Percentiles rank a stretch among this genome's conserved stretches.
Conservation (phyloP, 2,888 invertebrate species). For the Drosophila mimica region DNA sequence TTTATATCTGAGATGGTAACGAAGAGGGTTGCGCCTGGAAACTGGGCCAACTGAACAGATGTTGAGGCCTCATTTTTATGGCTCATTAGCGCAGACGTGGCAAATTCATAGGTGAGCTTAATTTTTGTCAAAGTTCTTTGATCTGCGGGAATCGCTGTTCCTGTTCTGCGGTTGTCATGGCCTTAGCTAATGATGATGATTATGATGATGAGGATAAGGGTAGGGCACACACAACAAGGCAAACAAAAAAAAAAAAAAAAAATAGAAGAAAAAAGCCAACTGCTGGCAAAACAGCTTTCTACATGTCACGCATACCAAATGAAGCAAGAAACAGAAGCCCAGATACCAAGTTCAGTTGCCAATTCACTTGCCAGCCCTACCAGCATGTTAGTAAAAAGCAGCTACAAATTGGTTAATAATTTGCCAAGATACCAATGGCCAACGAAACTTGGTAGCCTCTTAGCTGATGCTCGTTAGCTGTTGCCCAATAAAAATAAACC, state of each 20-base stretch:
- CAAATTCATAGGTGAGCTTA: conserved; percentile 67
- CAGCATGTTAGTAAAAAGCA: conserved; percentile 36
- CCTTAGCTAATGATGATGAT: conserved; percentile 26
- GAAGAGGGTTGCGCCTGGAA: conserved; percentile 30
- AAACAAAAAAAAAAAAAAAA: conserved; percentile 47
- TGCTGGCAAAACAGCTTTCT: conserved; percentile 57
- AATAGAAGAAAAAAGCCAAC: conserved; percentile 36
- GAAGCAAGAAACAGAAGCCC: conserved; percentile 36
- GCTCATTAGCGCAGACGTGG: conserved; percentile 78
- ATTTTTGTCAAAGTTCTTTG: conserved; percentile 72
- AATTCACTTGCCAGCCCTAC: conserved; percentile 8
- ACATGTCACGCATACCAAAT: conserved; percentile 77
- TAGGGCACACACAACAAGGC: conserved; percentile 18
- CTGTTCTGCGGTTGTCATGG: conserved; percentile 12
- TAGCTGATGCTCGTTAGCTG: conserved; percentile 30
- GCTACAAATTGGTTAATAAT: conserved; percentile 77
- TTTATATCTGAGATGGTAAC: conserved; percentile 38
- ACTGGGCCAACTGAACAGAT: conserved; percentile 26
- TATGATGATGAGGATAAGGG: conserved; percentile 37
- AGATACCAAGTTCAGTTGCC: conserved; percentile 12
- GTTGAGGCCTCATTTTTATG: conserved; percentile 72
- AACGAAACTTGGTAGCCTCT: conserved; percentile 3
- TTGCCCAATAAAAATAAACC: conserved; percentile 5
- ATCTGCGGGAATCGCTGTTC: conserved; percentile 48
- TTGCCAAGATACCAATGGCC: conserved; percentile 36